phyloP scores from a whole-genome alignment of 2,113 vertebrate species.

The Cyphomyrus plagiostoma region DNA sequence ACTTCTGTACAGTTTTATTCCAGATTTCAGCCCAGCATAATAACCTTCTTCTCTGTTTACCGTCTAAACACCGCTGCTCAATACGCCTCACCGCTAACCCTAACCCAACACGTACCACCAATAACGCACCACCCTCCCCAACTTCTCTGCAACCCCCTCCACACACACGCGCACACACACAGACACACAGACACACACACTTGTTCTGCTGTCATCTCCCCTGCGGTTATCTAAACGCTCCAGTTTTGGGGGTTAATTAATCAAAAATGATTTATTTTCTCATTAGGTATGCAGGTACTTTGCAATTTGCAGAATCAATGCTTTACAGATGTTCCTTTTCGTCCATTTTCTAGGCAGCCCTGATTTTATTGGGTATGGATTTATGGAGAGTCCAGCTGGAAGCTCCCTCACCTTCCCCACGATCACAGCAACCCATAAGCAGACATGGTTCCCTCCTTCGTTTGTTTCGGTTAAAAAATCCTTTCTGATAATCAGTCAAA shows the following conservation, averaged over 20 bases:
- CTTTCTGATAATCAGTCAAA: background rate
- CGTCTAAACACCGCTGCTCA: conserved; percentile 23
- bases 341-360: conserved; percentile 60
- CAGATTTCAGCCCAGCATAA: background rate
- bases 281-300: conserved; percentile 65
- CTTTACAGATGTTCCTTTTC: conserved; percentile 68
- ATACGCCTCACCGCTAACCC: conserved; percentile 30
- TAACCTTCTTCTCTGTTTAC: background rate
- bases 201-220: conserved; percentile 52
- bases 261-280: conserved; percentile 76
- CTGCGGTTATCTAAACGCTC: conserved; percentile 52
- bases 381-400: conserved; percentile 62
- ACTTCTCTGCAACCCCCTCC: conserved; percentile 36
- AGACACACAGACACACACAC: conserved; percentile 38
- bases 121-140: conserved; percentile 36
- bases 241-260: conserved; percentile 68
- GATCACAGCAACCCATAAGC: conserved; percentile 24
- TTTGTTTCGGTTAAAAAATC: background rate
- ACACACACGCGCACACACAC: conserved; percentile 36
- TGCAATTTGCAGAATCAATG: conserved; percentile 66
- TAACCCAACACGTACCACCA: conserved; percentile 40
- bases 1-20: background rate
- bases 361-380: conserved; percentile 74
- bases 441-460: background rate
- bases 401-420: conserved; percentile 42